A percentile compares a stretch with the other conserved stretches of the same genome.
Conservation (phyloP, 2,113 vertebrate genomes). For the Ammospiza nelsoni region DNA sequence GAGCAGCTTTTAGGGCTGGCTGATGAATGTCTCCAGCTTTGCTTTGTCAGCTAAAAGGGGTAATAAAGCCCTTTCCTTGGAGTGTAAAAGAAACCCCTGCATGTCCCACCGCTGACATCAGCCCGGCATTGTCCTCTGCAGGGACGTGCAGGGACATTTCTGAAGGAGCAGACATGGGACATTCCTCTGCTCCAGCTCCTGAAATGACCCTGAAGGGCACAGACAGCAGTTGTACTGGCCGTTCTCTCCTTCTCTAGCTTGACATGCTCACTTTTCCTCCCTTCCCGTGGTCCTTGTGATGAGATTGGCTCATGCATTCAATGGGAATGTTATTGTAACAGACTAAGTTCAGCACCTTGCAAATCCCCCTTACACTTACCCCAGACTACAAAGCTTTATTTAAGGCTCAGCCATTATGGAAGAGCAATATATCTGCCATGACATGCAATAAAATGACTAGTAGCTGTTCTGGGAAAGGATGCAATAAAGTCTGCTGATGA, state of each 20-base stretch:
- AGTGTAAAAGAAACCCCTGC: conserved; percentile 21
- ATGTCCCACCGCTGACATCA: conserved; percentile 52
- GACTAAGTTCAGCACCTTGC: conserved; percentile 39
- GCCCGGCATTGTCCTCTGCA: conserved; percentile 43
- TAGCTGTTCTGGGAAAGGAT: conserved; percentile 72
- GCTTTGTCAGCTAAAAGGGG: conserved; percentile 49
- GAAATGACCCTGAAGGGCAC: conserved; percentile 12
- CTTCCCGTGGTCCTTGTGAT: not conserved
- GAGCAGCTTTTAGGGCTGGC: conserved; percentile 25
- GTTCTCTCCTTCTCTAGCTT: not conserved
- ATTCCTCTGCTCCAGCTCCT: conserved; percentile 28
- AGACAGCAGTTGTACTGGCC: not conserved
- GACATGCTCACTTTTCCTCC: not conserved
- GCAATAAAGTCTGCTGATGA: conserved; percentile 67
- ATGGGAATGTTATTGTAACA: not conserved
- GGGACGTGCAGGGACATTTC: conserved; percentile 47
- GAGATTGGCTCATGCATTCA: not conserved
- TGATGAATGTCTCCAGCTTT: conserved; percentile 10
- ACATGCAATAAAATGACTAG: conserved; percentile 64
- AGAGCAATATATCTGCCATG: conserved; percentile 61
- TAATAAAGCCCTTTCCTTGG: conserved; percentile 50
- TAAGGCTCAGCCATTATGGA: conserved; percentile 56
- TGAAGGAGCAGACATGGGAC: conserved; percentile 51
- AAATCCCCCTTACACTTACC: conserved; percentile 12
- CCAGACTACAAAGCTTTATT: conserved; percentile 57